Conservation (phyloP, 2,113 vertebrate genomes). For the Festucalex cinctus region DNA sequence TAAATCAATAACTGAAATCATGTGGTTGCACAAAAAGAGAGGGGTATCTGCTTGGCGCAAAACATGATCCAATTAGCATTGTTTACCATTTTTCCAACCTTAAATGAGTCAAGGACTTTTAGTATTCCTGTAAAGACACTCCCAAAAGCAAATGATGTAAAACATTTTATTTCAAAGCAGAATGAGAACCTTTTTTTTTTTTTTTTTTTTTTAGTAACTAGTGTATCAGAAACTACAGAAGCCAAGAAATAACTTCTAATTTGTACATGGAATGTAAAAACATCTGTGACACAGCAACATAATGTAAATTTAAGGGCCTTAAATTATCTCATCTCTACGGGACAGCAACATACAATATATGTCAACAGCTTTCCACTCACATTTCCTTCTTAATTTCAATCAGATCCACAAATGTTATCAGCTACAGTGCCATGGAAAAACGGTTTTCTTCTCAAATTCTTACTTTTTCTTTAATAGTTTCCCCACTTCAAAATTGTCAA, state of each 20-base stretch:
- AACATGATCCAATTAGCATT: too few relatives aligned
- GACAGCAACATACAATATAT: neutral
- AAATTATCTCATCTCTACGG: neutral
- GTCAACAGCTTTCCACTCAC: neutral
- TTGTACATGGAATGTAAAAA: constrained; percentile 77
- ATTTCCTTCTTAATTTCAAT: neutral
- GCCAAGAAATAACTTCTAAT: constrained; percentile 49
- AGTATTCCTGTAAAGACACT: neutral
- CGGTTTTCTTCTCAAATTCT: too few relatives aligned
- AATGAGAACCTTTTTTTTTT: constrained; percentile 65
- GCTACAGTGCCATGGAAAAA: too few relatives aligned
- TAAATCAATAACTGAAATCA: too few relatives aligned
- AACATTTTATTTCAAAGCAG: constrained; percentile 79
- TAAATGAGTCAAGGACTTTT: neutral
- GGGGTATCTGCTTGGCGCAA: too few relatives aligned
- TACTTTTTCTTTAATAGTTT: too few relatives aligned
- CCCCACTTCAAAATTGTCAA: too few relatives aligned
- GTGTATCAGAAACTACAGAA: constrained; percentile 74
- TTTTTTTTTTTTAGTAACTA: constrained; percentile 67
- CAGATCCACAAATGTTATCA: neutral
- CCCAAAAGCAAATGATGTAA: constrained; percentile 54
- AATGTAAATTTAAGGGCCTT: constrained; percentile 13
- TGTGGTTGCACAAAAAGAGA: too few relatives aligned
- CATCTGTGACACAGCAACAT: constrained; percentile 46
- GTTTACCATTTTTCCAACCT: neutral